Percentiles rank a stretch among this genome's conserved stretches.
These are phyloP conservation scores for Dicycla oo DNA, from an alignment of 2,888 invertebrate species.

Conservation along the genomic window DNA sequence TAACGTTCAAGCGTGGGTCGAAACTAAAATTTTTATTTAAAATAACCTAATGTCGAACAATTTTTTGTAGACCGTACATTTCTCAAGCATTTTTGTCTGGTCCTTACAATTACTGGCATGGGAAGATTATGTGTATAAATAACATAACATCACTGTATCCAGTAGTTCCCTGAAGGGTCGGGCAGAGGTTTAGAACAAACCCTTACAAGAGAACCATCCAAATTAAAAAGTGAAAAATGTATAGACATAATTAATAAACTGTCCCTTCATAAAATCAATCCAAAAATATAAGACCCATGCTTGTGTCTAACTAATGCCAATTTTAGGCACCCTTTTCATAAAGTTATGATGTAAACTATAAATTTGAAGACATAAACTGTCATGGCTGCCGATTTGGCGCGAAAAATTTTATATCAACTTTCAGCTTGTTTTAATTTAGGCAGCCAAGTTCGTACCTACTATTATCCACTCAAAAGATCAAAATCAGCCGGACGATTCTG, in stretches of 20 bases:
- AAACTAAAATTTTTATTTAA: not conserved
- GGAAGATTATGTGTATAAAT: not conserved
- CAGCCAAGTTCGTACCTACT: not conserved
- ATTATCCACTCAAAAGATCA: not conserved
- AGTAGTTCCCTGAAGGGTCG: not conserved
- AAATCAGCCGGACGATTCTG: not conserved
- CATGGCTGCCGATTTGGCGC: conserved; percentile 15
- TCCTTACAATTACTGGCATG: not conserved
- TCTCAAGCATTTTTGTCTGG: not conserved
- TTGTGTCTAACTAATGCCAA: conserved; percentile 19
- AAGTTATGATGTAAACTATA: not conserved
- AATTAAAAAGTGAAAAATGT: not conserved
- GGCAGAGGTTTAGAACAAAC: not conserved
- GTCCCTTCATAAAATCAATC: not conserved
- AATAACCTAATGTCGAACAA: too few relatives aligned
- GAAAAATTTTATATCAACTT: not conserved
- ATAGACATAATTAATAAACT: not conserved
- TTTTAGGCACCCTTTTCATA: conserved; percentile 28
- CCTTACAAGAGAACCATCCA: not conserved
- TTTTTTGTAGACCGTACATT: not conserved
- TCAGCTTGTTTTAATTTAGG: too few relatives aligned
- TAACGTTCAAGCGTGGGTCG: conserved; percentile 24
- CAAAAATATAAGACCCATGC: conserved; percentile 20
- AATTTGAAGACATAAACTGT: conserved; percentile 33
- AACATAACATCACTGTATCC: not conserved